Conservation (phyloP, 2,888 invertebrate genomes). For the Cosmia trapezina region DNA sequence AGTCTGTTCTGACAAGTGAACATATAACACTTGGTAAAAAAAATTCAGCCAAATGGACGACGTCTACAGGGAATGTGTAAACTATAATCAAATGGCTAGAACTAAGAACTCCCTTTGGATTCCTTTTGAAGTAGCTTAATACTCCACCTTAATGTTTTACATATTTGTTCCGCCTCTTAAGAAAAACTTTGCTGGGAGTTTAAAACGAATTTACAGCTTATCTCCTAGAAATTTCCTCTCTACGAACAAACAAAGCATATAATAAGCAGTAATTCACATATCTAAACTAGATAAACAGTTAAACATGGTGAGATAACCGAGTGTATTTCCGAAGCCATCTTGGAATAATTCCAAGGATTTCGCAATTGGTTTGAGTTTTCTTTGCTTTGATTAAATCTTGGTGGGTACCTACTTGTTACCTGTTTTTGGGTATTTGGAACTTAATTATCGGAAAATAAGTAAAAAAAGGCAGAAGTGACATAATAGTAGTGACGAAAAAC, state of each 20-base stretch:
- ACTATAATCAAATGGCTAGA: not conserved
- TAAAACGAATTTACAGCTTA: slow-evolving; percentile 10
- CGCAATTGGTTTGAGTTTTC: slow-evolving; percentile 11
- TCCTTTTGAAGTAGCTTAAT: not conserved
- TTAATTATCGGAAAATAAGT: not conserved
- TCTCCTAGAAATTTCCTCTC: slow-evolving; percentile 12
- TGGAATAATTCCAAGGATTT: slow-evolving; percentile 50
- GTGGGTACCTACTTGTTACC: not conserved
- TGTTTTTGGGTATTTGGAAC: not conserved
- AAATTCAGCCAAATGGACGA: not conserved
- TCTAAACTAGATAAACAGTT: slow-evolving; percentile 20
- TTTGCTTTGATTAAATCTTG: slow-evolving; percentile 10
- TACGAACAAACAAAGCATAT: slow-evolving; percentile 3
- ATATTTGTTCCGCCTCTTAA: not conserved
- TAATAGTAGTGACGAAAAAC: no score
- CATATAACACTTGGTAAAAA: not conserved
- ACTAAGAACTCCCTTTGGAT: not conserved
- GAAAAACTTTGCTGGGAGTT: not conserved
- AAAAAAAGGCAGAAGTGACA: not conserved
- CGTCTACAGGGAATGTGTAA: not conserved
- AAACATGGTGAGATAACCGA: slow-evolving; percentile 34
- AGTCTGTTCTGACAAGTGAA: not conserved
- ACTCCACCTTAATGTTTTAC: not conserved
- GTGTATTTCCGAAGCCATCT: slow-evolving; percentile 32
- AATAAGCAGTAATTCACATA: slow-evolving; percentile 34